These are phyloP conservation scores for Diaperis boleti DNA, from an alignment of 2,888 invertebrate species.

Conservation along the genomic window DNA sequence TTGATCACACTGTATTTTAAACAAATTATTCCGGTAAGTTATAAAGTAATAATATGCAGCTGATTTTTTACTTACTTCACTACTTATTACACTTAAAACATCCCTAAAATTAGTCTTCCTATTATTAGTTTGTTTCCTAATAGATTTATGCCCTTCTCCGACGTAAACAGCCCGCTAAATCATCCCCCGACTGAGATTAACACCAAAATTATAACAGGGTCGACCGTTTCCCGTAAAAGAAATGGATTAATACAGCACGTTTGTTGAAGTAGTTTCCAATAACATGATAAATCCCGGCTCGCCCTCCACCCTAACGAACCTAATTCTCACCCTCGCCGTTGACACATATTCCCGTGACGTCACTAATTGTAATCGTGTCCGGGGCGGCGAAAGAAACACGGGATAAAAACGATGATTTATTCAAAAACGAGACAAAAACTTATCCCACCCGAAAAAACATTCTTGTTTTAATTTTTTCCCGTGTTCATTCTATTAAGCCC, in stretches of 20 bases:
- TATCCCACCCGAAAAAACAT: conserved; percentile 21
- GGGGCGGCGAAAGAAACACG: conserved; percentile 35
- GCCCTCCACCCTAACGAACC: conserved; percentile 55
- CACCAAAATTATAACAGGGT: conserved; percentile 4
- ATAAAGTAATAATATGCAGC: too few relatives aligned
- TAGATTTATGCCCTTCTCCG: conserved; percentile 7
- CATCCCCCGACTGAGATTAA: conserved; percentile 25
- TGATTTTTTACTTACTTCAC: too few relatives aligned
- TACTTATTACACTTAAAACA: background rate
- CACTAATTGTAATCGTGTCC: conserved; percentile 55
- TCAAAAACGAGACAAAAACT: conserved; percentile 32
- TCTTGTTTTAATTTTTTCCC: conserved; percentile 36
- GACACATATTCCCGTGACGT: conserved; percentile 57
- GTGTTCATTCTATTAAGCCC: conserved; percentile 32
- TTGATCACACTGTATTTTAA: too few relatives aligned
- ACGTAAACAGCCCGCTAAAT: conserved; percentile 33
- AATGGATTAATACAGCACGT: conserved; percentile 10
- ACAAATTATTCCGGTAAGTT: too few relatives aligned
- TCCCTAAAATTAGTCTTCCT: background rate
- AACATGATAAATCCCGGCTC: conserved; percentile 52
- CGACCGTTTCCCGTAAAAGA: background rate
- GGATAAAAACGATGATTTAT: conserved; percentile 31
- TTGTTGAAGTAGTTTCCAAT: conserved; percentile 48
- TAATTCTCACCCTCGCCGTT: conserved; percentile 57
- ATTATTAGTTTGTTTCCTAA: background rate